Conservation (phyloP, 1,140 invertebrate species). For the Dendrolimus punctatus region DNA sequence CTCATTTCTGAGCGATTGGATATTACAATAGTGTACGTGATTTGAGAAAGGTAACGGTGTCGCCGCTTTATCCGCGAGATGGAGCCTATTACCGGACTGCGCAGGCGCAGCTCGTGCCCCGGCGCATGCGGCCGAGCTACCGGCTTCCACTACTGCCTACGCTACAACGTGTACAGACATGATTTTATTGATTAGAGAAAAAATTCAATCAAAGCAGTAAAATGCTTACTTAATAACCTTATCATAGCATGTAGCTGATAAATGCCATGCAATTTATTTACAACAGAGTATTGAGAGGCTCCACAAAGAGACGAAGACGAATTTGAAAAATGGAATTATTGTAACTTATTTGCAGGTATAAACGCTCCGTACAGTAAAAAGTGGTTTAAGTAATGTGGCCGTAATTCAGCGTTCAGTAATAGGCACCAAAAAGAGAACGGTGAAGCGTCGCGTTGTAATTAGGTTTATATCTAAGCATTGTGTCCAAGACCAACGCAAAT, state of each 20-base stretch:
- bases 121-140: slow-evolving; percentile 6
- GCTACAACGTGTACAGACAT: slow-evolving; percentile 16
- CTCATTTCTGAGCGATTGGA: slow-evolving; percentile 69
- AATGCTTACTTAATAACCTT: slow-evolving; percentile 4
- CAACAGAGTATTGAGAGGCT: slow-evolving; percentile 12
- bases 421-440: slow-evolving; percentile 30
- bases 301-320: slow-evolving; percentile 11
- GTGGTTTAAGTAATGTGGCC: not conserved
- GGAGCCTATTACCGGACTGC: slow-evolving; percentile 48
- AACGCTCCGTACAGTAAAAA: slow-evolving; percentile 2
- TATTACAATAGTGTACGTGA: slow-evolving; percentile 72
- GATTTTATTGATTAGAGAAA: slow-evolving; percentile 25
- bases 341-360: slow-evolving; percentile 5
- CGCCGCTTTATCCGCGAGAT: slow-evolving; percentile 63
- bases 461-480: slow-evolving; percentile 42
- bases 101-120: slow-evolving; percentile 30
- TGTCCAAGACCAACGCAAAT: slow-evolving; percentile 42
- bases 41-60: slow-evolving; percentile 69
- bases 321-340: slow-evolving; percentile 8
- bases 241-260: slow-evolving; percentile 8
- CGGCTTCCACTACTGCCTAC: not conserved
- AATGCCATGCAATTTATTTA: slow-evolving; percentile 17
- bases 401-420: slow-evolving; percentile 5
- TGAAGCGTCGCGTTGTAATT: slow-evolving; percentile 42
- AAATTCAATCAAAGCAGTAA: slow-evolving; percentile 21